Percentiles rank a stretch among this genome's conserved stretches.
Evolutionary conservation across 23 tunicate genomes (phyloP).

Genomic region (Trididemnum miniatum): DNA sequence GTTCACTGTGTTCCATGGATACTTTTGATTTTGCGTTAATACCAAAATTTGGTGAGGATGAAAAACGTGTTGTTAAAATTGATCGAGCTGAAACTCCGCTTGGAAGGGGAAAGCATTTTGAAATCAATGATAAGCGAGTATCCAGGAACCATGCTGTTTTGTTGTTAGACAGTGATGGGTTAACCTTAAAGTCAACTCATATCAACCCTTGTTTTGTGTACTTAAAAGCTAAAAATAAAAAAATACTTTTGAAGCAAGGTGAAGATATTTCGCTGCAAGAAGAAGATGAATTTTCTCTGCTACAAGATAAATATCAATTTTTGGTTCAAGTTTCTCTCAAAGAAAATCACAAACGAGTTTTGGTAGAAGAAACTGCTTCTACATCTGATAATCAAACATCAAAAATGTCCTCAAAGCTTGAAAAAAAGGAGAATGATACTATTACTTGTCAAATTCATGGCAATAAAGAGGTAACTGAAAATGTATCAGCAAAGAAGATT

Average conservation of each 20-base stretch:
- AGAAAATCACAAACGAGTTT: not conserved
- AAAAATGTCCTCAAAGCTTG: not conserved
- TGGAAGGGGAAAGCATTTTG: slow-evolving; percentile 71
- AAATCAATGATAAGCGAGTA: slow-evolving; percentile 65
- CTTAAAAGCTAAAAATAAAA: slow-evolving; percentile 23
- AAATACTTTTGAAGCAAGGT: slow-evolving; percentile 33
- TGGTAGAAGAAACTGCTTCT: not conserved
- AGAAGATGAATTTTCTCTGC: slow-evolving; percentile 55
- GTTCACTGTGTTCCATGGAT: not conserved
- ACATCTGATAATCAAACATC: not conserved
- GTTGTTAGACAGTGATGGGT: not conserved
- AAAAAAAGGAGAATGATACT: not conserved
- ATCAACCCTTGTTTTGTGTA: slow-evolving; percentile 76
- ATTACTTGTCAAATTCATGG: no score
- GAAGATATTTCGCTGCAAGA: slow-evolving; percentile 25
- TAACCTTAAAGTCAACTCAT: slow-evolving; percentile 64
- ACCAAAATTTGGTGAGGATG: not conserved
- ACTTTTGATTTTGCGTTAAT: no score
- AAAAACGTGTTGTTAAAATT: slow-evolving; percentile 24
- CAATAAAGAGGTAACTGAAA: no score
- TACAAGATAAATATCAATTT: slow-evolving; percentile 37
- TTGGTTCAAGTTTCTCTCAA: not conserved
- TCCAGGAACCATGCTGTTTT: slow-evolving; percentile 76
- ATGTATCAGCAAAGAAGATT: not conserved
- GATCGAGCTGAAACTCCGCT: slow-evolving; percentile 37